Conservation (phyloP, 1,140 invertebrate genomes). For the Ephestia elutella region DNA sequence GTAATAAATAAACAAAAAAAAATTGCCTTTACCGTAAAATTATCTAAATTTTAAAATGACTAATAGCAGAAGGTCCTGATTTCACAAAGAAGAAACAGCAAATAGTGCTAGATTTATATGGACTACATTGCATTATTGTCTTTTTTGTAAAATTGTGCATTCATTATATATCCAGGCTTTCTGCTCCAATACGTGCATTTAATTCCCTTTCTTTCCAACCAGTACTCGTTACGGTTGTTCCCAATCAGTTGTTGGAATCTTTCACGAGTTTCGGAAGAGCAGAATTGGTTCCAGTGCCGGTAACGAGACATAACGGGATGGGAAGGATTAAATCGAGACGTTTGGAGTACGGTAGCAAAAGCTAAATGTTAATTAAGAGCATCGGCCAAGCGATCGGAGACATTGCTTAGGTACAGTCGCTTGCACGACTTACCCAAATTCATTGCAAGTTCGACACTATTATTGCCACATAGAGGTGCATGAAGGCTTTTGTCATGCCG, state of each 20-base stretch:
- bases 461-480: neutral
- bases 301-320: constrained; percentile 60
- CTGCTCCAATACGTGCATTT: neutral
- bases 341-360: constrained; percentile 54
- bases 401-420: constrained; percentile 18
- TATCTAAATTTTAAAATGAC: too few species aligned
- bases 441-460: neutral
- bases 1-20: too few species aligned
- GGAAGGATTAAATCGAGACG: constrained; percentile 39
- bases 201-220: neutral
- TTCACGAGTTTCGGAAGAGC: constrained; percentile 20
- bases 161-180: too few species aligned
- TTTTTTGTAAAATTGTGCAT: too few species aligned
- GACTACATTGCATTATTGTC: too few species aligned
- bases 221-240: neutral
- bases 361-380: constrained; percentile 63
- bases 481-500: too few species aligned
- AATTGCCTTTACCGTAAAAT: too few species aligned
- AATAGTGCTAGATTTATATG: too few species aligned
- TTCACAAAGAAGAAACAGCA: too few species aligned
- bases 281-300: constrained; percentile 35
- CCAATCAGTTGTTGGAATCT: constrained; percentile 1
- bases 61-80: too few species aligned
- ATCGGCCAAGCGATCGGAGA: constrained; percentile 48
- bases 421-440: neutral